Evolutionary conservation across 1,140 invertebrate genomes (phyloP).

Genomic region (Dinoponera quadriceps): DNA sequence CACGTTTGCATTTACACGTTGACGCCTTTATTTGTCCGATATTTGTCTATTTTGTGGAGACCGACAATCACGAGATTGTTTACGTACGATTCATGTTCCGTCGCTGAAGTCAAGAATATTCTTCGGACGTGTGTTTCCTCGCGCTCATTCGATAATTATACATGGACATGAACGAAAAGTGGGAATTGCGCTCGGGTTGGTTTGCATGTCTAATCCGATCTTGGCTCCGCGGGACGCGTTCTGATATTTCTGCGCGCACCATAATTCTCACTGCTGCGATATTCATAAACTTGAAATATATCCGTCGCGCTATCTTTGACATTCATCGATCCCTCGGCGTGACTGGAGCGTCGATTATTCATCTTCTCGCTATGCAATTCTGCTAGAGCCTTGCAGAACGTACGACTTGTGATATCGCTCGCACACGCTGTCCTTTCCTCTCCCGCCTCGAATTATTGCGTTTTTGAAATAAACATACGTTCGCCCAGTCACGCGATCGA

Average conservation of each 20-base stretch:
- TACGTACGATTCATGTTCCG: conserved; percentile 1
- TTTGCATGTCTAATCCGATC: conserved; percentile 55
- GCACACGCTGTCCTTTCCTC: no score
- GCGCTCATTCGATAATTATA: conserved; percentile 57
- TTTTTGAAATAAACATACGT: conserved; percentile 1
- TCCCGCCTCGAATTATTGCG: not conserved
- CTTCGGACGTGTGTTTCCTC: conserved; percentile 1
- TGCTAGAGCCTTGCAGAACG: not conserved
- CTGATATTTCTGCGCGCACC: conserved; percentile 21
- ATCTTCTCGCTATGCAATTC: conserved; percentile 1
- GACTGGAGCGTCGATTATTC: conserved; percentile 21
- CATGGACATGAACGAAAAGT: conserved; percentile 19
- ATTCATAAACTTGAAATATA: conserved; percentile 43
- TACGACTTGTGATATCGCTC: not conserved
- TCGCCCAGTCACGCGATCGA: not conserved
- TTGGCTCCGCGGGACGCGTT: conserved; percentile 17
- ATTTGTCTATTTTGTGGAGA: not conserved
- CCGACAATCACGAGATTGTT: not conserved
- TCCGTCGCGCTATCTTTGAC: conserved; percentile 6
- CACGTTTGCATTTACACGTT: not conserved
- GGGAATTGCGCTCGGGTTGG: conserved; percentile 32
- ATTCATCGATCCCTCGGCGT: not conserved
- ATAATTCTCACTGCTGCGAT: conserved; percentile 27
- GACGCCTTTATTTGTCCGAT: not conserved
- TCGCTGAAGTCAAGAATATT: conserved; percentile 19